A percentile compares a stretch with the other conserved stretches of the same genome.
These are phyloP conservation scores for Pholis gunnellus DNA, from an alignment of 2,113 vertebrate genomes.

Conservation along the genomic window DNA sequence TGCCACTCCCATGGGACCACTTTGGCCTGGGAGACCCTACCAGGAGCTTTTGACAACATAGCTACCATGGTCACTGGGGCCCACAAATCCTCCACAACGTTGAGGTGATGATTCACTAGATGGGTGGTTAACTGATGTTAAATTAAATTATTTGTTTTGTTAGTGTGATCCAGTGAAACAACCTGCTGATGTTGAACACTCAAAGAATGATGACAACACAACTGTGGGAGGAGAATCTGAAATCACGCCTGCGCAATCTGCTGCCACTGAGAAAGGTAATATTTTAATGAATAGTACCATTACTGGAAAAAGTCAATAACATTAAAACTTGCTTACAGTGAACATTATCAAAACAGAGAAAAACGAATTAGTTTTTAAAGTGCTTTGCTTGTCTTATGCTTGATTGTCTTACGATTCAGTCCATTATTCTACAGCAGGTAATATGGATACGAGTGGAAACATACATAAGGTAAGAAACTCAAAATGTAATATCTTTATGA, in stretches of 20 bases:
- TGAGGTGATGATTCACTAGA: not conserved
- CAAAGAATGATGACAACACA: not conserved
- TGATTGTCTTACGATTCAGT: no score
- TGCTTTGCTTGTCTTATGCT: no score
- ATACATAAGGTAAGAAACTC: slow-evolving; percentile 6
- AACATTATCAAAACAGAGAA: no score
- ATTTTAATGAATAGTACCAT: not conserved
- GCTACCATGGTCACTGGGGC: no score
- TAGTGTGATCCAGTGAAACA: not conserved
- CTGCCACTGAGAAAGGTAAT: not conserved
- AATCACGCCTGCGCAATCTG: not conserved
- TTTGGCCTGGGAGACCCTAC: no score
- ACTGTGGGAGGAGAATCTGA: not conserved
- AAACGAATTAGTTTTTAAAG: no score
- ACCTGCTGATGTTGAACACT: not conserved
- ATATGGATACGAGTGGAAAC: not conserved
- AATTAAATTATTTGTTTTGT: not conserved
- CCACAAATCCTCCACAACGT: not conserved
- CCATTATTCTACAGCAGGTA: no score
- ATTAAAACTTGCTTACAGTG: no score
- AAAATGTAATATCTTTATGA: no score
- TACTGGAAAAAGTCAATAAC: no score
- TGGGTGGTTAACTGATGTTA: not conserved
- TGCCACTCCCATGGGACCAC: not conserved
- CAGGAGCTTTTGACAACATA: no score